Evolutionary conservation across 2,888 invertebrate genomes (phyloP).

Genomic region (Mythimna albipuncta): DNA sequence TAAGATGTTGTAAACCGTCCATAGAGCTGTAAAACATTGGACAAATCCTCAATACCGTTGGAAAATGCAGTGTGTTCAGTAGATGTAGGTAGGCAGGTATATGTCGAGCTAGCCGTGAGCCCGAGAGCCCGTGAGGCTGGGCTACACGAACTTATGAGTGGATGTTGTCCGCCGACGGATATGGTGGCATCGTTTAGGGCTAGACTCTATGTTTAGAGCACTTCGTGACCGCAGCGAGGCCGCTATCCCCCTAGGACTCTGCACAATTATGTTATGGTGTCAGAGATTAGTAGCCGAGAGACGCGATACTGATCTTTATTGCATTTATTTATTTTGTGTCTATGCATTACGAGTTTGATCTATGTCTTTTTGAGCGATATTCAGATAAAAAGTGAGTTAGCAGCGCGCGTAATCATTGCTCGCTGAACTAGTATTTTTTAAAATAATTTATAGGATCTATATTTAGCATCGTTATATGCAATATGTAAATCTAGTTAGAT

Average conservation of each 20-base stretch:
- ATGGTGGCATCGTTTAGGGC: slow-evolving; percentile 88
- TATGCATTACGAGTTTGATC: slow-evolving; percentile 59
- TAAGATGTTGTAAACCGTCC: slow-evolving; percentile 54
- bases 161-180: slow-evolving; percentile 82
- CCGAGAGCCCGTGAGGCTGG: slow-evolving; percentile 73
- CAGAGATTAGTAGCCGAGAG: slow-evolving; percentile 81
- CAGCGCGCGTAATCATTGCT: slow-evolving; percentile 7
- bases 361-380: slow-evolving; percentile 47
- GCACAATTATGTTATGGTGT: slow-evolving; percentile 87
- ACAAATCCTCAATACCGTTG: slow-evolving; percentile 65
- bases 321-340: slow-evolving; percentile 75
- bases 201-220: slow-evolving; percentile 86
- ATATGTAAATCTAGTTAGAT: slow-evolving; percentile 29
- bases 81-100: slow-evolving; percentile 44
- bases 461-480: not conserved
- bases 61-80: slow-evolving; percentile 42
- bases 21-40: slow-evolving; percentile 63
- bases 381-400: slow-evolving; percentile 47
- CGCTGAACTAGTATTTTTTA: not conserved
- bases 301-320: slow-evolving; percentile 76
- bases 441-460: not conserved
- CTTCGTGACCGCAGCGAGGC: slow-evolving; percentile 84
- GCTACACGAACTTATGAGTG: slow-evolving; percentile 79
- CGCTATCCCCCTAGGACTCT: slow-evolving; percentile 76
- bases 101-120: slow-evolving; percentile 61